Percentiles rank a stretch among this genome's conserved stretches.
These are phyloP conservation scores for Stercorarius parasiticus DNA, from an alignment of 2,113 vertebrate genomes.

Conservation along the genomic window DNA sequence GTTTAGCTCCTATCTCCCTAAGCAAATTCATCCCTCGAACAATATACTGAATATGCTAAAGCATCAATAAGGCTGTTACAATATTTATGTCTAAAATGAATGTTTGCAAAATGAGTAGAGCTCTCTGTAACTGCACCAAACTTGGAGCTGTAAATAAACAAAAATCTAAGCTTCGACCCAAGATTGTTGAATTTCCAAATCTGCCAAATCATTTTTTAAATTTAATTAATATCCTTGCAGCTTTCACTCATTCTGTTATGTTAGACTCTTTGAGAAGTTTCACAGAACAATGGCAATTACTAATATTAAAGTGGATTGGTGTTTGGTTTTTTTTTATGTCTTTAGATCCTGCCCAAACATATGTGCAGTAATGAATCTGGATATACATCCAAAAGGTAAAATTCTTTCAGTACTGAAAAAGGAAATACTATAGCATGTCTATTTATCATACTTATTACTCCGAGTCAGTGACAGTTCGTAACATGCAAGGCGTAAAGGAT, in stretches of 20 bases:
- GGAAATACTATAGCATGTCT: not conserved
- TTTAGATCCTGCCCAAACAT: constrained; percentile 61
- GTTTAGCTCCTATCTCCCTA: not conserved
- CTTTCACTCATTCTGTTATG: not conserved
- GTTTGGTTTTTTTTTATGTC: not conserved
- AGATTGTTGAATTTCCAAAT: not conserved
- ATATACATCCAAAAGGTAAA: not conserved
- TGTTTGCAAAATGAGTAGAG: constrained; percentile 14
- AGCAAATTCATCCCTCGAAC: not conserved
- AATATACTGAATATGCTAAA: not conserved
- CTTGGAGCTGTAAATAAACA: not conserved
- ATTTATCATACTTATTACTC: not conserved
- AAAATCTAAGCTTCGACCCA: not conserved
- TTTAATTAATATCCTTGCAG: not conserved
- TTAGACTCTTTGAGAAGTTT: not conserved
- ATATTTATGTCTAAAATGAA: constrained; percentile 63
- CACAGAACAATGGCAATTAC: not conserved
- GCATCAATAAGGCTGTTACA: not conserved
- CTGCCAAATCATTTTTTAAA: not conserved
- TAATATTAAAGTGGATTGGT: not conserved
- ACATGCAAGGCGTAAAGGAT: not conserved
- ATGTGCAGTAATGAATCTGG: not conserved
- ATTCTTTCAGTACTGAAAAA: not conserved
- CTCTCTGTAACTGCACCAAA: not conserved
- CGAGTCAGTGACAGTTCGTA: not conserved